These are phyloP conservation scores for Ceratoteleas bidentatus DNA, from an alignment of 1,140 invertebrate genomes.

Conservation along the genomic window DNA sequence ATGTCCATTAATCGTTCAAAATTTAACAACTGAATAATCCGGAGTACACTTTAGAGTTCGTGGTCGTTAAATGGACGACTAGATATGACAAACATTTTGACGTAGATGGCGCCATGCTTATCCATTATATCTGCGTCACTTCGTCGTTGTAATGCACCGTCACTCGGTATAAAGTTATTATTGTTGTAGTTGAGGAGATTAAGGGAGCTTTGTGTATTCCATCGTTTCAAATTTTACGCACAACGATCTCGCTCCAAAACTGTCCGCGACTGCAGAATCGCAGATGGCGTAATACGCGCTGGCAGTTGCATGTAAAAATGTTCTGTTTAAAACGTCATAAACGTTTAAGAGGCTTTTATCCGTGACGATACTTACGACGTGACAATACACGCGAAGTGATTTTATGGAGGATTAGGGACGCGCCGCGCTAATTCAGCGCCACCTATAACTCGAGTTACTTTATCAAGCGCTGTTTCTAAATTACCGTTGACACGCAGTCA, in stretches of 20 bases:
- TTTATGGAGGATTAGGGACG: constrained; percentile 22
- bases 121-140: constrained; percentile 20
- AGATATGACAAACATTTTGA: constrained; percentile 3
- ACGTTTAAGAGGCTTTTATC: constrained; percentile 28
- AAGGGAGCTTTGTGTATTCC: constrained; percentile 29
- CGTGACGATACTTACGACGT: constrained; percentile 5
- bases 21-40: neutral
- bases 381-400: constrained; percentile 15
- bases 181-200: constrained; percentile 29
- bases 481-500: too few species aligned
- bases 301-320: constrained; percentile 33
- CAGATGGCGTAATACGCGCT: constrained; percentile 37
- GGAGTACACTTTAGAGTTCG: neutral
- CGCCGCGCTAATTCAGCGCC: constrained; percentile 10
- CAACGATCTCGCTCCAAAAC: constrained; percentile 28
- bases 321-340: constrained; percentile 39
- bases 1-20: neutral
- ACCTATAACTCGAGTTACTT: constrained; percentile 11
- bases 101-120: constrained; percentile 12
- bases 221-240: constrained; percentile 30
- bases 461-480: constrained; percentile 6
- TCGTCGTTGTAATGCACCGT: constrained; percentile 1
- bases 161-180: constrained; percentile 29
- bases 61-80: constrained; percentile 2
- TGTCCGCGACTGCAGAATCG: constrained; percentile 15